These are phyloP conservation scores for Cecropterus lyciades DNA, from an alignment of 1,140 invertebrate genomes.

Conservation along the genomic window DNA sequence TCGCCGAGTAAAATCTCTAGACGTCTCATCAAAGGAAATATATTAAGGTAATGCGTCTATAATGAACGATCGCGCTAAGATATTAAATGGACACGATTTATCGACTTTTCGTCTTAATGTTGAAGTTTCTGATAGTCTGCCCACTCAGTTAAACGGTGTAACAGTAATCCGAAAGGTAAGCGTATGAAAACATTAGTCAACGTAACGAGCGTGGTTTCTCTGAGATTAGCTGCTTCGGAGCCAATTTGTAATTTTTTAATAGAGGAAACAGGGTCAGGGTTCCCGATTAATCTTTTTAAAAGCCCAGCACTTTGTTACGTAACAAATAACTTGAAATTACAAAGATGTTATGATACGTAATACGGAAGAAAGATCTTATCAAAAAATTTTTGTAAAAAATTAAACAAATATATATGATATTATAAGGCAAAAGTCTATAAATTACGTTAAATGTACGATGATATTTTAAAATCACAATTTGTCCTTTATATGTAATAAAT, in stretches of 20 bases:
- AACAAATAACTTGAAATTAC: slow-evolving; percentile 5
- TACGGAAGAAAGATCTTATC: background rate
- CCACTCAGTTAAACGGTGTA: slow-evolving; percentile 65
- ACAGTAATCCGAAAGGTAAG: slow-evolving; percentile 58
- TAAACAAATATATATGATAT: background rate
- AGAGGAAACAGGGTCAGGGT: slow-evolving; percentile 53
- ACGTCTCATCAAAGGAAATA: slow-evolving; percentile 63
- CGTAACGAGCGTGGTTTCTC: slow-evolving; percentile 54
- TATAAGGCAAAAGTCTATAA: too few species aligned
- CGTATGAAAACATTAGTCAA: slow-evolving; percentile 67
- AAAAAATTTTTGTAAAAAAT: background rate
- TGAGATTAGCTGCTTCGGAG: slow-evolving; percentile 56
- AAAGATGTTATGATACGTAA: background rate
- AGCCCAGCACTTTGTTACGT: slow-evolving; percentile 27
- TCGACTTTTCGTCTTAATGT: slow-evolving; percentile 66
- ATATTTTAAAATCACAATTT: too few species aligned
- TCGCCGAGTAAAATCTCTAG: slow-evolving; percentile 64
- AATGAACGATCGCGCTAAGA: slow-evolving; percentile 66
- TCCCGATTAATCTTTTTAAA: slow-evolving; percentile 55
- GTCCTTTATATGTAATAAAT: too few species aligned
- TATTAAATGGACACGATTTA: slow-evolving; percentile 76
- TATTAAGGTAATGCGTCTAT: slow-evolving; percentile 61
- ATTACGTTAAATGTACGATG: too few species aligned
- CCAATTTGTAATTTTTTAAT: slow-evolving; percentile 52
- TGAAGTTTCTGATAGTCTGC: slow-evolving; percentile 60